Evolutionary conservation across 2,113 vertebrate species (phyloP), one percentile per base, ranked within the genome.

Genomic region (Patagioenas fasciata): DNA sequence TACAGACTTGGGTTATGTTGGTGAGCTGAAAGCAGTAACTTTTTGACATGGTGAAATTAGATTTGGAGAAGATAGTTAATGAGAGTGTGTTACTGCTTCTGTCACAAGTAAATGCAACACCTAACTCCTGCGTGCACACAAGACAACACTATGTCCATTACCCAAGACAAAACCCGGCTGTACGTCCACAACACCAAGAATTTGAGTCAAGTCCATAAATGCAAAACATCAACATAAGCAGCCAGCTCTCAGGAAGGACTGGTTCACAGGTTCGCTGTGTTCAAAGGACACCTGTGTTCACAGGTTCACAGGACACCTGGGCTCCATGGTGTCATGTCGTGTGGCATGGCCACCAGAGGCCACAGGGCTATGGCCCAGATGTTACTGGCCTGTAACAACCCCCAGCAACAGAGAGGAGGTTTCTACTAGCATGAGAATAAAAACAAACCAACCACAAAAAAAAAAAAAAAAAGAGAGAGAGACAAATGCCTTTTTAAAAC

Each of bases 1-100:
- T 57, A 71, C 34, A 9, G 48, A 67, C 62, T 69, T 78, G 15
- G 38, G 53, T 62, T 87, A 67, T 34, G 13, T 44, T 70, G n/a
- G 40, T 50, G 57, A 88, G 36, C 44, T 79, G 69, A 88, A 89
- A 94, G 70, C 19, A 89, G 71, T 85, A 86, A 95, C 72, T 95
- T 95, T 87, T 16, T 96, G 85, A 89, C 88, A 87, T 64, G 5
- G 4, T 47, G 28, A 86, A 87, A 89, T 88, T 65, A 77, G 83
- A 93, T 92, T 91, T 90, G 56, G 54, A 89, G 73, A 93, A 88
- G 61, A 88, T 26, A 70, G 77, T 70, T 95, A 91, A 89, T 58
- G 50, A 85, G 79, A 89, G 40, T 23, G 15, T 34, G 20, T 88
- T 47, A 69, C 26, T 77, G 54, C 79, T 89, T 40, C 62, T 86